Evolutionary conservation across 2,888 invertebrate species (phyloP), one percentile per base, ranked within the genome.

Genomic region (Endotricha flammealis): DNA sequence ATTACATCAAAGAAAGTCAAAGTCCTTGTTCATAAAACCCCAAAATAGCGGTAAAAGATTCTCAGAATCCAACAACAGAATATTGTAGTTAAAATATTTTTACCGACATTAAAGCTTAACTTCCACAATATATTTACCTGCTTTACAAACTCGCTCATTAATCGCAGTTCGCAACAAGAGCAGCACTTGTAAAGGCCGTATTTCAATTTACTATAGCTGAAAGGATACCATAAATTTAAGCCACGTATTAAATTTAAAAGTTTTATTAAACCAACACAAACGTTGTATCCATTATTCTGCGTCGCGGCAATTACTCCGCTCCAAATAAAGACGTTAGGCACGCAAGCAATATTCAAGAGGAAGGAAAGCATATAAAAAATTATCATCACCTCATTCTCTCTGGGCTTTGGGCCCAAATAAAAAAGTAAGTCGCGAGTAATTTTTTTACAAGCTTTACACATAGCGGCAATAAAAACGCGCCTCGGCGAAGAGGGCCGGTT

Each of bases 371-470:
- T 55, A 64, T 71, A 68, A 71, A 71, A 72, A 69, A 72, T 62
- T 67, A 77, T 71, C 71, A 71, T 72, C 72, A 67, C 71, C 64
- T 66, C 64, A 51, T 63, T 53, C 58, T 55, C 38, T 32, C 45
- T 46, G 39, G 53, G 58, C 46, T 53, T 46, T 35, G 41, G 38
- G 44, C 50, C 51, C 49, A 56, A 68, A 71, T 70, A 71, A 73
- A 76, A 67, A 73, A 73, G 58, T 64, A 62, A 71, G 68, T 69
- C 60, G 62, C 53, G 54, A 72, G 76, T 77, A 79, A 77, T 79
- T 79, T 80, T 77, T 82, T 80, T 73, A 76, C 79, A 74, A 74
- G 74, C 72, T 68, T 72, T 76, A 77, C 77, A 78, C 79, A 79
- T 72, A 66, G 72, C 70, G 61, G 73, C 72, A 78, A 79, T 83